Percentiles rank a stretch among this genome's conserved stretches.
These are phyloP conservation scores for Eurystomus gularis DNA, from an alignment of 2,113 vertebrate genomes.

Conservation along the genomic window DNA sequence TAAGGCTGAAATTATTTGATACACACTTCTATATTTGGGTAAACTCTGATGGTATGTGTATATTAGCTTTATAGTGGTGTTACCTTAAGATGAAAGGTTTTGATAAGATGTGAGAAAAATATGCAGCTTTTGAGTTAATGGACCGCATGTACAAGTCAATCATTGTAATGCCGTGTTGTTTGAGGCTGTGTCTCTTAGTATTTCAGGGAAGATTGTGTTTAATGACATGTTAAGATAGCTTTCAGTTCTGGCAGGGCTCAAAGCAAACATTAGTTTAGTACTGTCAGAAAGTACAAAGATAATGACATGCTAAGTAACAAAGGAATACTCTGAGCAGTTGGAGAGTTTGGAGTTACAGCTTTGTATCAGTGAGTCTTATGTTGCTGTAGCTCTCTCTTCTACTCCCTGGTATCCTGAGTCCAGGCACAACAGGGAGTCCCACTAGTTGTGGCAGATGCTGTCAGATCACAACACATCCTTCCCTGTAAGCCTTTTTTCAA, in stretches of 20 bases:
- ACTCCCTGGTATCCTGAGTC: neutral
- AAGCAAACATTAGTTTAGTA: constrained; percentile 1
- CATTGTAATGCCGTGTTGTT: neutral
- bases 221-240: neutral
- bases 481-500: neutral
- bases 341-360: neutral
- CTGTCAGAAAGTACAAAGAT: neutral
- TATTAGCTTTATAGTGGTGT: neutral
- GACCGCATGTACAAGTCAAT: neutral
- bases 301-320: neutral
- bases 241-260: neutral
- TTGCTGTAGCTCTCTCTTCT: neutral
- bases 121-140: neutral
- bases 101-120: neutral
- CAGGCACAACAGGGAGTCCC: neutral
- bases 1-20: neutral
- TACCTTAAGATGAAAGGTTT: constrained; percentile 9
- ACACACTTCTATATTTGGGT: neutral
- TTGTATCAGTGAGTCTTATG: neutral
- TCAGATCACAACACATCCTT: neutral
- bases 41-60: neutral
- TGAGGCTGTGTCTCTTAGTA: neutral
- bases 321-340: neutral
- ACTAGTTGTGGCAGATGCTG: neutral
- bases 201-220: neutral